Percentiles rank a stretch among this genome's conserved stretches.
These are phyloP conservation scores for Peromyscus californicus DNA, from an alignment of 2,113 vertebrate species.

Conservation along the genomic window DNA sequence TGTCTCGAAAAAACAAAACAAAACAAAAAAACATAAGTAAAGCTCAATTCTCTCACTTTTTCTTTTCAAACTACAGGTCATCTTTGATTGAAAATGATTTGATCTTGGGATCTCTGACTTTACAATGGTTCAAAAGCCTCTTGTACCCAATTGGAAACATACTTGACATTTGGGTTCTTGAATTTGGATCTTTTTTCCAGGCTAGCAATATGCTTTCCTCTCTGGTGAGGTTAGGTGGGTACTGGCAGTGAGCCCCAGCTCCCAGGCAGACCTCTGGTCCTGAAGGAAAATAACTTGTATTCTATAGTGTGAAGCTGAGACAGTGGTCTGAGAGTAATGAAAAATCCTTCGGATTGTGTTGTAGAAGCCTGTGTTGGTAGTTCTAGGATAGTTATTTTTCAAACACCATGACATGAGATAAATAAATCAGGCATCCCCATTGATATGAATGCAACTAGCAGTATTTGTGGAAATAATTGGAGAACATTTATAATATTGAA, in stretches of 20 bases:
- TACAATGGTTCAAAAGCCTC: background rate
- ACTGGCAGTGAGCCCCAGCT: background rate
- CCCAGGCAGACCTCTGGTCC: background rate
- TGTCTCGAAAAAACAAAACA: too few relatives aligned
- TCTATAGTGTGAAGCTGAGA: background rate
- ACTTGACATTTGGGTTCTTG: background rate
- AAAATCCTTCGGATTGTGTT: background rate
- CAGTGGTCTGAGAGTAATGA: background rate
- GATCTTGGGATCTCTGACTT: background rate
- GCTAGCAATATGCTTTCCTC: background rate
- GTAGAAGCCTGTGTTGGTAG: background rate
- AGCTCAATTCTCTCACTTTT: background rate
- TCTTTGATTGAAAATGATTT: background rate
- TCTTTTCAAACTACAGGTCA: background rate
- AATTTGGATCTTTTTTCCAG: background rate
- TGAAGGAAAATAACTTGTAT: background rate
- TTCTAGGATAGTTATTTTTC: background rate
- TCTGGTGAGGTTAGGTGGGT: background rate
- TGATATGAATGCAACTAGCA: constrained; percentile 35
- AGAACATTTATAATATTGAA: constrained; percentile 32
- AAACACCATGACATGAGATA: constrained; percentile 28
- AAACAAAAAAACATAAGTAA: too few relatives aligned
- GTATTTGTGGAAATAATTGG: constrained; percentile 32
- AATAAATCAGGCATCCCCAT: background rate
- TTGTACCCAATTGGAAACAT: background rate